Conservation (phyloP, 2,113 vertebrate species). For the Leuciscus idus region DNA sequence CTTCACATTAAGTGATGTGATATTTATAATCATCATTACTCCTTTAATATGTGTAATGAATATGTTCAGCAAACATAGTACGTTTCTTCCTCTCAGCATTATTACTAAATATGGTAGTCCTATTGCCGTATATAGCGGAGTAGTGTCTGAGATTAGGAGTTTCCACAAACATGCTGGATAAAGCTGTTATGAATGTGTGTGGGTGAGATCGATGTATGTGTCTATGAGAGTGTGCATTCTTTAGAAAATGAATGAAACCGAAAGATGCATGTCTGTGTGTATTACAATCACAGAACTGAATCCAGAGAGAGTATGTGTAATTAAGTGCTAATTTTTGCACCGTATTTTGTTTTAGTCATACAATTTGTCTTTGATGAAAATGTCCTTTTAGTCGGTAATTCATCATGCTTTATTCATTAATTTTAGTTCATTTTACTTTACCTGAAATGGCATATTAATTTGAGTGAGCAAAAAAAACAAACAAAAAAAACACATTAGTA, state of each 20-base stretch:
- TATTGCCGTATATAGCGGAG: not conserved
- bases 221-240: slow-evolving; percentile 5
- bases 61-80: not conserved
- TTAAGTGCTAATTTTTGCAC: not conserved
- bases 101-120: not conserved
- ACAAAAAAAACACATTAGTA: not conserved
- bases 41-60: slow-evolving; percentile 10
- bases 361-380: not conserved
- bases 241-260: not conserved
- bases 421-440: not conserved
- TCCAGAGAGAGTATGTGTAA: not conserved
- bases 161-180: not conserved
- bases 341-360: not conserved
- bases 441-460: not conserved
- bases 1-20: slow-evolving; percentile 16
- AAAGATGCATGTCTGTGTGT: not conserved
- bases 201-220: slow-evolving; percentile 9
- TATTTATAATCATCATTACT: slow-evolving; percentile 12
- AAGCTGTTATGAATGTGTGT: slow-evolving; percentile 17
- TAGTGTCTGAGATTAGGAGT: not conserved
- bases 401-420: not conserved
- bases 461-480: not conserved
- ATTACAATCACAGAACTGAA: not conserved
- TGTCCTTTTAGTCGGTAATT: not conserved
- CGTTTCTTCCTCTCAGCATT: not conserved